These are phyloP conservation scores for Drosophila fuyamai DNA, from an alignment of 1,140 invertebrate genomes.

Conservation along the genomic window DNA sequence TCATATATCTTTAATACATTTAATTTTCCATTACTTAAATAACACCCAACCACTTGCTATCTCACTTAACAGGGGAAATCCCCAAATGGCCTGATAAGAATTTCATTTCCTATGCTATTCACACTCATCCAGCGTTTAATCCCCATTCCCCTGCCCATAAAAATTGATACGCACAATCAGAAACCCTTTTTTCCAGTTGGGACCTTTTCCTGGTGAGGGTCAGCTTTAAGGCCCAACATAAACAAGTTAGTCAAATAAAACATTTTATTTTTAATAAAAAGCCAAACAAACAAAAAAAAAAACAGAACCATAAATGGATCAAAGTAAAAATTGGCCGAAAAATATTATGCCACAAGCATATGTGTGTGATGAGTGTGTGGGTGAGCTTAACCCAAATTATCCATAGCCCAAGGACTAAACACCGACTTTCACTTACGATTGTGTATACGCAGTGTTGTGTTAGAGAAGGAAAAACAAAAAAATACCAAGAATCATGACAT, in stretches of 20 bases:
- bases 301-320: slow-evolving; percentile 62
- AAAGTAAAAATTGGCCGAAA: slow-evolving; percentile 67
- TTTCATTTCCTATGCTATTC: slow-evolving; percentile 56
- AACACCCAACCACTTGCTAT: neutral
- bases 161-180: slow-evolving; percentile 56
- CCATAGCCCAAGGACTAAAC: slow-evolving; percentile 62
- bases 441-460: slow-evolving; percentile 74
- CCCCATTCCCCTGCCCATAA: slow-evolving; percentile 27
- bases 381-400: slow-evolving; percentile 67
- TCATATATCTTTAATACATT: slow-evolving; percentile 30
- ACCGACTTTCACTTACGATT: slow-evolving; percentile 74
- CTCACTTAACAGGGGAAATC: slow-evolving; percentile 31
- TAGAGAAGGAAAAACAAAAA: slow-evolving; percentile 28
- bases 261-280: slow-evolving; percentile 82
- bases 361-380: slow-evolving; percentile 14
- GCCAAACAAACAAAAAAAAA: slow-evolving; percentile 55
- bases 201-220: slow-evolving; percentile 37
- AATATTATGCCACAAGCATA: slow-evolving; percentile 37
- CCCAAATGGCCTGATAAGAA: slow-evolving; percentile 55
- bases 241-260: slow-evolving; percentile 71
- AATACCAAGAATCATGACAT: slow-evolving; percentile 54
- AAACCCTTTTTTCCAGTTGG: slow-evolving; percentile 45
- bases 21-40: slow-evolving; percentile 17
- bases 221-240: slow-evolving; percentile 55
- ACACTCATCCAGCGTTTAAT: slow-evolving; percentile 42